Conservation (phyloP, 2,888 invertebrate species). For the Sesia bembeciformis region DNA sequence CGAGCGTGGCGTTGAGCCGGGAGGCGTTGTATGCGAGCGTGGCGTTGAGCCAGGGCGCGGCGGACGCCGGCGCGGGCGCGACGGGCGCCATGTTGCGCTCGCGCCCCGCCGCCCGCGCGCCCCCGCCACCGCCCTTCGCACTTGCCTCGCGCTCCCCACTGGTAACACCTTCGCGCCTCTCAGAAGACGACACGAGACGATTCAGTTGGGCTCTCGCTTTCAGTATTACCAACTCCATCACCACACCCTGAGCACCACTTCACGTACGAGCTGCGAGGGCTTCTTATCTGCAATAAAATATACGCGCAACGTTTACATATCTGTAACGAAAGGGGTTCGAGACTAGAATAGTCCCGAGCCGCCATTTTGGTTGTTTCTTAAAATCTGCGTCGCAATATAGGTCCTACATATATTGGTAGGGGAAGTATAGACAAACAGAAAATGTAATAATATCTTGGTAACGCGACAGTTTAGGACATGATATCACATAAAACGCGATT, state of each 20-base stretch:
- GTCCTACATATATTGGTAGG: no score
- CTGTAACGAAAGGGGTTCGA: no score
- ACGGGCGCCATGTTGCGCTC: conserved; percentile 57
- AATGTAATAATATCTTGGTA: no score
- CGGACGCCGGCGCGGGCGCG: conserved; percentile 57
- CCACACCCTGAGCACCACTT: conserved; percentile 47
- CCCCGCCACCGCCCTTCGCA: conserved; percentile 32
- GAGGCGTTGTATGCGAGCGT: conserved; percentile 41
- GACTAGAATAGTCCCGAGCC: no score
- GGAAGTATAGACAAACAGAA: no score
- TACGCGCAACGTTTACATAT: not conserved
- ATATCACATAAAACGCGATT: no score
- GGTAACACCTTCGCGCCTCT: conserved; percentile 32
- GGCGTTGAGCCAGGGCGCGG: conserved; percentile 58
- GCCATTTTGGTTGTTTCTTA: no score
- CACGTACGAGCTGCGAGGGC: conserved; percentile 31
- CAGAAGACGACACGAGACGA: conserved; percentile 70
- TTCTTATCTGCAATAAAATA: conserved; percentile 30
- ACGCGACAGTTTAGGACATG: no score
- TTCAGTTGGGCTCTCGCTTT: conserved; percentile 75
- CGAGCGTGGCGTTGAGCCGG: conserved; percentile 66
- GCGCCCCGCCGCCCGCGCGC: conserved; percentile 41
- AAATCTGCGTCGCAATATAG: no score
- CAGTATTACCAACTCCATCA: conserved; percentile 77
- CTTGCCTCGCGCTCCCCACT: conserved; percentile 25